phyloP scores from a whole-genome alignment of 2,888 invertebrate genomes.

The Exephanes ischioxanthus region DNA sequence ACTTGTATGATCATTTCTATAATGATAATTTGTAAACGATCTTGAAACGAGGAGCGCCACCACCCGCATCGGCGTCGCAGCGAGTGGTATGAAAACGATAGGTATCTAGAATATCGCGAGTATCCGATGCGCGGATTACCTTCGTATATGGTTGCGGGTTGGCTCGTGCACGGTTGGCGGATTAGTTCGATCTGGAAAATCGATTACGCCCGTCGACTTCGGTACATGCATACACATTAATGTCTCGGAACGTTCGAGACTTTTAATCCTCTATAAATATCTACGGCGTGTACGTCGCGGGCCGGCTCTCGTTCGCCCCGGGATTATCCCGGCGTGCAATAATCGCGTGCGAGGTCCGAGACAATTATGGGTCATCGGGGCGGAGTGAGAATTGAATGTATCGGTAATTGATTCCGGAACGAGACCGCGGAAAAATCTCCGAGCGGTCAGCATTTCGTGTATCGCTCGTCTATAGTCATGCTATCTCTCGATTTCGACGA shows the following conservation, averaged over 20 bases:
- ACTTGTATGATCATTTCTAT: not conserved
- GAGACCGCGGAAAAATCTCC: not conserved
- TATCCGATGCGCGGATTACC: conserved; percentile 44
- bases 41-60: conserved; percentile 11
- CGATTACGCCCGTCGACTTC: conserved; percentile 53
- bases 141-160: conserved; percentile 21
- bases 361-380: conserved; percentile 44
- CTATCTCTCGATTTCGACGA: not conserved
- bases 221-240: conserved; percentile 11
- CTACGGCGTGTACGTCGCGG: conserved; percentile 27
- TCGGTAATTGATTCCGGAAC: conserved; percentile 45
- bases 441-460: conserved; percentile 1
- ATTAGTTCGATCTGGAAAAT: conserved; percentile 59
- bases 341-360: conserved; percentile 48
- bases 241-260: conserved; percentile 11
- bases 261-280: conserved; percentile 43
- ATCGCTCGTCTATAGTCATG: not conserved
- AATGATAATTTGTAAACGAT: conserved; percentile 27
- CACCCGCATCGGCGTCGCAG: not conserved
- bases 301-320: conserved; percentile 14
- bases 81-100: conserved; percentile 36
- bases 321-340: conserved; percentile 42
- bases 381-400: conserved; percentile 9
- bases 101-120: conserved; percentile 55
- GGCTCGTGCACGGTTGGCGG: conserved; percentile 22